A percentile compares a stretch with the other conserved stretches of the same genome.
Conservation (phyloP, 1,140 invertebrate genomes). For the Sminthurinus signatus region DNA sequence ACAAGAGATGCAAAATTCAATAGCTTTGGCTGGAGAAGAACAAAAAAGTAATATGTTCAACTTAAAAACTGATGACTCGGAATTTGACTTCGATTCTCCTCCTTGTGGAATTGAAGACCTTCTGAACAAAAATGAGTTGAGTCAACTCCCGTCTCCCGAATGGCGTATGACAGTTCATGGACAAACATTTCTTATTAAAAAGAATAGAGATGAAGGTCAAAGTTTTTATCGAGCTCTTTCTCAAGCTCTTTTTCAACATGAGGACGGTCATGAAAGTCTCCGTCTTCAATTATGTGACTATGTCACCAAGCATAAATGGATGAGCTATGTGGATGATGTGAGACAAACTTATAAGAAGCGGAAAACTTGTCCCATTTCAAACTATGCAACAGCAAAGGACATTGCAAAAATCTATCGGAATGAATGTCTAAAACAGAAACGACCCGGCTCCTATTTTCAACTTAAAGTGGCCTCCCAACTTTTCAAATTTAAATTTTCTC, state of each 20-base stretch:
- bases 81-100: too few relatives aligned
- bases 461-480: not conserved
- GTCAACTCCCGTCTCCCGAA: not conserved
- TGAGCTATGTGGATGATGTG: not conserved
- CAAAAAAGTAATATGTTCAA: not conserved
- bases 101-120: not conserved
- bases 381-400: not conserved
- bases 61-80: too few relatives aligned
- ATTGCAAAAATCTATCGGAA: not conserved
- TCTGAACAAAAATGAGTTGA: not conserved
- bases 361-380: not conserved
- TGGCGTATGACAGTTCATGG: not conserved
- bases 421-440: not conserved
- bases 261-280: not conserved
- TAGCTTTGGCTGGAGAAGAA: not conserved
- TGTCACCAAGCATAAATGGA: not conserved
- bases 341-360: not conserved
- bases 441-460: slow-evolving; percentile 6
- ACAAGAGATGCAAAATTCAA: not conserved
- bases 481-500: slow-evolving; percentile 1
- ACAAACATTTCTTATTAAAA: not conserved
- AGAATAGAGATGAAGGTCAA: not conserved
- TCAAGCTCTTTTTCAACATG: not conserved
- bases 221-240: slow-evolving; percentile 6
- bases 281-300: not conserved